These are phyloP conservation scores for Cephus runcator DNA, from an alignment of 2,888 invertebrate species.

Conservation along the genomic window DNA sequence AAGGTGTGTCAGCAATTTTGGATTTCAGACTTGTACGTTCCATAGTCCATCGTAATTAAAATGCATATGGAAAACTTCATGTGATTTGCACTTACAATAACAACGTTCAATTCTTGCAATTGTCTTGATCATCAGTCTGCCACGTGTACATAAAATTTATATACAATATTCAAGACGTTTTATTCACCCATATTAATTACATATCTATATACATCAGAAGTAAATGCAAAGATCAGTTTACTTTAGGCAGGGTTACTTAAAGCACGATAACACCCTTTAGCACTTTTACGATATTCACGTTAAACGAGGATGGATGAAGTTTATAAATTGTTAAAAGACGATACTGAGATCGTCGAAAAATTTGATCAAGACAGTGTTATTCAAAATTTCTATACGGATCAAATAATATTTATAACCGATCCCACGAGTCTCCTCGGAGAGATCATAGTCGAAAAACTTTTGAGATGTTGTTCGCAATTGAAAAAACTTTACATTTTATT, in stretches of 20 bases:
- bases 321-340: background rate
- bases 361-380: background rate
- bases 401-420: background rate
- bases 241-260: background rate
- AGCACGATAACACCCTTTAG: background rate
- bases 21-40: background rate
- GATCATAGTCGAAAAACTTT: background rate
- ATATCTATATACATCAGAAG: background rate
- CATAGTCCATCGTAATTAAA: background rate
- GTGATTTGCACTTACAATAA: background rate
- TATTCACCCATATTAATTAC: background rate
- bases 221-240: background rate
- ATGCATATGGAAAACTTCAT: background rate
- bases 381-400: background rate
- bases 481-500: constrained; percentile 22
- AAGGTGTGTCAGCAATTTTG: background rate
- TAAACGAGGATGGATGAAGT: background rate
- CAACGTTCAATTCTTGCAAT: background rate
- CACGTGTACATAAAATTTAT: background rate
- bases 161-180: background rate
- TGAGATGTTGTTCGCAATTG: constrained; percentile 18
- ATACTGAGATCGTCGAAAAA: background rate
- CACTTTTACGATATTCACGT: background rate
- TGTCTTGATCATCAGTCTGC: background rate
- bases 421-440: background rate